Base-by-base conservation (phyloP, 2,797 vertebrate species). In the Podarcis siculus region DNA sequence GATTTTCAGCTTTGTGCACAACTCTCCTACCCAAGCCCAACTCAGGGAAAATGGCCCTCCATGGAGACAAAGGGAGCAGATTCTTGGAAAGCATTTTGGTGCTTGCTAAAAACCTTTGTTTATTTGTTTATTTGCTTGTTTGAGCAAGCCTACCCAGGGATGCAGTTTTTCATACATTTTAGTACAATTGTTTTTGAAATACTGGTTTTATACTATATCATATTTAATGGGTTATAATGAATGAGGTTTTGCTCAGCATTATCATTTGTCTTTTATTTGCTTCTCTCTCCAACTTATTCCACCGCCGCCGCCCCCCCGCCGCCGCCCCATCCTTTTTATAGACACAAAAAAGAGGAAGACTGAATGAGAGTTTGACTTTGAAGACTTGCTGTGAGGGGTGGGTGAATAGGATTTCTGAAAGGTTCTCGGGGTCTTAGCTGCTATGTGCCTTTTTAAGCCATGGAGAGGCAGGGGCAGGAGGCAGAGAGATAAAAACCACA, bases 361-460 rank as follows among this genome's bases (percentile, higher is more conserved):
- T 0, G 64, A 87, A 64, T 27, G 90, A 90, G 88, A 37, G 67
- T 67, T 83, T 27, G 86, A 72, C 92, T 94, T 87, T 82, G 93
- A 83, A 77, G 90, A 45, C 75, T 85, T 3, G 6, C 83, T 37
- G 80, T 2, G 1, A 25, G 79, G 82, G 79, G 89, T 0, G 12
- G 89, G 86, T 66, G 87, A 89, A 91, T 87, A 86, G 90, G 91
- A 85, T 39, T 85, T 84, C 78, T 85, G 91, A 73, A 84, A 84
- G 94, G 85, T 15, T 27, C 88, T 82, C 73, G 89, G 95, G 8
- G 13, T 92, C 79, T 42, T 2, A 79, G 88, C 37, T 21, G 92
- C 91, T 89, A 76, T 32, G 27, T 3, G 90, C 87, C 92, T 93
- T 86, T 90, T 89, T 32, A 89, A 92, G 93, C 79, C 93, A 79